Evolutionary conservation across 2,888 invertebrate genomes (phyloP).

Genomic region (Caenorhabditis auriculariae): DNA sequence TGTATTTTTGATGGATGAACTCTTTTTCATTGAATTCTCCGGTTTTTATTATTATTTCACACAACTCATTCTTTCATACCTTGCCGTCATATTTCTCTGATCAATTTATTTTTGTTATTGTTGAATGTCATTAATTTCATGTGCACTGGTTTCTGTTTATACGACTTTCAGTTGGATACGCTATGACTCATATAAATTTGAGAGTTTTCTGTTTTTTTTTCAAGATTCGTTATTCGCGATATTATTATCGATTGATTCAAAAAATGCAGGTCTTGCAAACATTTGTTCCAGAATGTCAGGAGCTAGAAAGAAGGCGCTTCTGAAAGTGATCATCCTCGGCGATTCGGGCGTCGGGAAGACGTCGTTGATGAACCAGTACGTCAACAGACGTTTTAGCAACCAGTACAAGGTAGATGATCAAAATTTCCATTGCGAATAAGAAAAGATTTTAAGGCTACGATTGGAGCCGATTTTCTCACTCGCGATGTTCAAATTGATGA

Average conservation of each 20-base stretch:
- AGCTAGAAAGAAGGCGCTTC: conserved; percentile 58
- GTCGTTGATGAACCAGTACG: conserved; percentile 99
- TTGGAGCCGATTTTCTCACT: conserved; percentile 98
- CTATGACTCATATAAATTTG: background rate
- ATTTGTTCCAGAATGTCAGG: conserved; percentile 37
- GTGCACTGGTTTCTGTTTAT: too few relatives aligned
- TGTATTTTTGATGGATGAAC: too few relatives aligned
- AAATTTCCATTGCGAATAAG: background rate
- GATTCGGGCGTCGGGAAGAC: conserved; percentile 88
- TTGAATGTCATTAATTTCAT: too few relatives aligned
- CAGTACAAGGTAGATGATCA: conserved; percentile 82
- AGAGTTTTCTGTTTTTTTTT: background rate
- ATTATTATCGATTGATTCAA: background rate
- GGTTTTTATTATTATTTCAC: too few relatives aligned
- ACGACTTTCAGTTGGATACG: too few relatives aligned
- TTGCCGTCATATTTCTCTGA: too few relatives aligned
- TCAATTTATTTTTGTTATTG: too few relatives aligned
- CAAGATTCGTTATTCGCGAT: background rate
- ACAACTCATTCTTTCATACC: too few relatives aligned
- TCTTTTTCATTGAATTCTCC: too few relatives aligned
- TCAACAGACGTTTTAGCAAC: conserved; percentile 98
- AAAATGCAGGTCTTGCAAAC: background rate
- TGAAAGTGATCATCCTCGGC: conserved; percentile 57
- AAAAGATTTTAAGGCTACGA: conserved; percentile 75
- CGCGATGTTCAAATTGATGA: conserved; percentile 95